Conservation (phyloP, 2,888 invertebrate genomes). For the Syrphus vitripennis region DNA sequence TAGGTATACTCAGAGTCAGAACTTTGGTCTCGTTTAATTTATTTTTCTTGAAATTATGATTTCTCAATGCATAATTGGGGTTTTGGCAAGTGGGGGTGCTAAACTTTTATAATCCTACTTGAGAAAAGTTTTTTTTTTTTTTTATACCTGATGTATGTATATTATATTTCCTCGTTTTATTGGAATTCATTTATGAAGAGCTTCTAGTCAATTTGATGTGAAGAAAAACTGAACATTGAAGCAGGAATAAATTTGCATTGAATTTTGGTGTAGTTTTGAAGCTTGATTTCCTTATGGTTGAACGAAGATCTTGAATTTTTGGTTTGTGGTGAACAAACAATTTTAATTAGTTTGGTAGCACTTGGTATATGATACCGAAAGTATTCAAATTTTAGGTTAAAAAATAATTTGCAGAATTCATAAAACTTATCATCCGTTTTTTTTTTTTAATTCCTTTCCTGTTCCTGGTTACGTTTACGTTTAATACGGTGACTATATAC, state of each 20-base stretch:
- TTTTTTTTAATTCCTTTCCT: too few relatives aligned
- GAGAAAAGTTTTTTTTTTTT: conserved; percentile 4
- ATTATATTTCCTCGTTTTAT: neutral
- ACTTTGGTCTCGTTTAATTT: neutral
- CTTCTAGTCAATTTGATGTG: neutral
- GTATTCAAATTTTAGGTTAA: neutral
- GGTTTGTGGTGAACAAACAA: neutral
- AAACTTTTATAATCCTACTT: conserved; percentile 23
- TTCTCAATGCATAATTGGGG: conserved; percentile 38
- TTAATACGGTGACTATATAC: too few relatives aligned
- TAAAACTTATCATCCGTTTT: too few relatives aligned
- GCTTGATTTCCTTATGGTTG: neutral
- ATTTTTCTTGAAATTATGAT: conserved; percentile 34
- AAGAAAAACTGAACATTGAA: neutral
- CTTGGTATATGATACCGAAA: neutral
- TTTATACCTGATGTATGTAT: neutral
- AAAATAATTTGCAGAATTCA: too few relatives aligned
- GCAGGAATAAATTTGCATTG: neutral
- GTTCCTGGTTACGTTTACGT: too few relatives aligned
- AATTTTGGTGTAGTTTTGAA: too few relatives aligned
- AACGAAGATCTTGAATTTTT: neutral
- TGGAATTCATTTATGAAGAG: neutral
- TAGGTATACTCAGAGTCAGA: neutral
- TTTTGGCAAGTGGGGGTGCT: neutral
- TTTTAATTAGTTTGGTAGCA: neutral